Conservation (phyloP, 2,113 vertebrate genomes). For the Ochotona curzoniae region DNA sequence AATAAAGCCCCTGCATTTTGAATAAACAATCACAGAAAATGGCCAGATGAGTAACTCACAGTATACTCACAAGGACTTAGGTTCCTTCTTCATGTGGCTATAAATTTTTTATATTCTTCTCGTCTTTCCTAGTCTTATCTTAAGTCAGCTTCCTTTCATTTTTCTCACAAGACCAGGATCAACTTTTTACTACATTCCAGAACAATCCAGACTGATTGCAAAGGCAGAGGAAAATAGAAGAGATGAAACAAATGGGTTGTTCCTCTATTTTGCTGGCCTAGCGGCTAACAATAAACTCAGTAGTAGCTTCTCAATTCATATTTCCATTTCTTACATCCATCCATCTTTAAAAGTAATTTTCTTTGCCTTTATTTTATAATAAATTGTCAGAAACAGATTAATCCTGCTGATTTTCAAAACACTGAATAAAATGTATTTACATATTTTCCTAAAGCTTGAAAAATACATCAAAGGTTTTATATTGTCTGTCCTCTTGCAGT, state of each 20-base stretch:
- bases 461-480: background rate
- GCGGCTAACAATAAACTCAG: background rate
- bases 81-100: background rate
- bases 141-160: background rate
- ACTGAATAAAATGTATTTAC: background rate
- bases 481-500: background rate
- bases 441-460: background rate
- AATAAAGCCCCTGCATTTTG: background rate
- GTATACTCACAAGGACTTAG: background rate
- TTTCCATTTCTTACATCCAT: background rate
- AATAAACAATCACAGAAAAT: background rate
- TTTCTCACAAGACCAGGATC: background rate
- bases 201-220: background rate
- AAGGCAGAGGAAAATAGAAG: background rate
- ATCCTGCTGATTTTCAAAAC: background rate
- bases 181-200: background rate
- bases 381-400: background rate
- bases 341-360: slow-evolving; percentile 4
- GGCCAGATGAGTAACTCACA: background rate
- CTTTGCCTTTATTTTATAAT: background rate
- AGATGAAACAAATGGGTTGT: background rate
- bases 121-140: background rate
- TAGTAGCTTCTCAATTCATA: background rate
- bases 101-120: background rate
- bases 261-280: background rate